Percentiles rank a stretch among this genome's conserved stretches.
Evolutionary conservation across 23 tunicate genomes (phyloP).

Genomic region (Trididemnum nubilum): DNA sequence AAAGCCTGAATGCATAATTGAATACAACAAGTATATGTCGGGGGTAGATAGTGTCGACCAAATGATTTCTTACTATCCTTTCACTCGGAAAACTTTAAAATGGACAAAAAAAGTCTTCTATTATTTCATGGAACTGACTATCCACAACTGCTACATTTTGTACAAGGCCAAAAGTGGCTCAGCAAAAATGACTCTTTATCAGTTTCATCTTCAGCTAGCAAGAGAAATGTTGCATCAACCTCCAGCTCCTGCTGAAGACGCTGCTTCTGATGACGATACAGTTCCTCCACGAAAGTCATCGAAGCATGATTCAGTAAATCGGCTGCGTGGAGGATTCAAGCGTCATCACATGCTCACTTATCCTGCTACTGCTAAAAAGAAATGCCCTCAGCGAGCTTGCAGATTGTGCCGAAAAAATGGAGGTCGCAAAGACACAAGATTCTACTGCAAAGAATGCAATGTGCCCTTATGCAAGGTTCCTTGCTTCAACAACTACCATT

Average conservation of each 20-base stretch:
- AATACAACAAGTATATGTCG: constrained; percentile 49
- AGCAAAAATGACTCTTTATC: background rate
- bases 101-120: constrained; percentile 34
- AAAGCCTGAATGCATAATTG: constrained; percentile 35
- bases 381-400: constrained; percentile 17
- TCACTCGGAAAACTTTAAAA: constrained; percentile 34
- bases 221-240: constrained; percentile 12
- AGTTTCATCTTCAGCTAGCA: constrained; percentile 18
- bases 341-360: constrained; percentile 11
- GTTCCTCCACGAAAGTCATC: constrained; percentile 11
- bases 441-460: constrained; percentile 27
- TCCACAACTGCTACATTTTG: constrained; percentile 43
- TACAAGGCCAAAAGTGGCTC: constrained; percentile 21
- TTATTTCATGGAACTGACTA: constrained; percentile 27
- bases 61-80: constrained; percentile 38
- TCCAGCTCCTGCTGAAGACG: constrained; percentile 10
- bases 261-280: constrained; percentile 10
- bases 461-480: constrained; percentile 12
- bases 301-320: constrained; percentile 14
- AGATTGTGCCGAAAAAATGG: constrained; percentile 7
- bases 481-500: constrained; percentile 15
- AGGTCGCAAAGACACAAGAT: constrained; percentile 18
- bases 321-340: constrained; percentile 30
- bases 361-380: constrained; percentile 34
- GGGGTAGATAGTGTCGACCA: constrained; percentile 37